Base-by-base conservation (phyloP, 2,888 invertebrate species). In the Lasioglossum pauxillum region DNA sequence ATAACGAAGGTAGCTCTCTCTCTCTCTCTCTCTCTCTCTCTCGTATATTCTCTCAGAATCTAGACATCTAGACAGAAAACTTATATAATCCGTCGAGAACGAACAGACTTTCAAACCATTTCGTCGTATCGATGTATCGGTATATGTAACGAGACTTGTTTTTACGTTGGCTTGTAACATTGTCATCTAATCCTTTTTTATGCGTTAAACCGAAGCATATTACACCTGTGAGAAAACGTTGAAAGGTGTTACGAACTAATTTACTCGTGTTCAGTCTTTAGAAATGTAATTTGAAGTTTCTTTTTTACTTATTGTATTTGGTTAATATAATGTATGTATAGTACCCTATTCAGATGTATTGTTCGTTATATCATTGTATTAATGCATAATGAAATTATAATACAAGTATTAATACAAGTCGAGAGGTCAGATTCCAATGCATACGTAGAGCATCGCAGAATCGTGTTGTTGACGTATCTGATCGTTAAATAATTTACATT, bases 321-420 rank as follows among this genome's bases (percentile, higher is more conserved):
- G 16, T 86, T 84, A 78, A 73, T 80, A 69, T 53, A 64, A 83
- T 80, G 73, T 84, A 86, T 81, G 81, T 82, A 88, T 88, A 88
- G 75, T 85, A 49, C 75, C 73, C 82, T 83, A 60, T 75, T 74
- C 69, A 79, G 78, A 88, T 80, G 88, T 86, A 84, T 84, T 77
- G 46, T 86, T 88, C 76, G 83, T 90, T 89, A 81, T 67, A 85
- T 82, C 69, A 85, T 85, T 83, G 80, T 76, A 82, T 81, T 84
- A 88, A 76, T 75, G 84, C 84, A 78, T 86, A 85, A 89, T 81
- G 84, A 80, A 79, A 71, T 67, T 86, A 75, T 72, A 71, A 86
- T 86, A 71, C 86, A 83, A 90, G 80, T 86, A 90, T 84, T 88
- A 88, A 82, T 81, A 74, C 85, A 82, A 90, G 78, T 86, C 78